Percentiles rank a stretch among this genome's conserved stretches.
phyloP scores from a whole-genome alignment of 2,113 vertebrate species.

The Microtus montanus region DNA sequence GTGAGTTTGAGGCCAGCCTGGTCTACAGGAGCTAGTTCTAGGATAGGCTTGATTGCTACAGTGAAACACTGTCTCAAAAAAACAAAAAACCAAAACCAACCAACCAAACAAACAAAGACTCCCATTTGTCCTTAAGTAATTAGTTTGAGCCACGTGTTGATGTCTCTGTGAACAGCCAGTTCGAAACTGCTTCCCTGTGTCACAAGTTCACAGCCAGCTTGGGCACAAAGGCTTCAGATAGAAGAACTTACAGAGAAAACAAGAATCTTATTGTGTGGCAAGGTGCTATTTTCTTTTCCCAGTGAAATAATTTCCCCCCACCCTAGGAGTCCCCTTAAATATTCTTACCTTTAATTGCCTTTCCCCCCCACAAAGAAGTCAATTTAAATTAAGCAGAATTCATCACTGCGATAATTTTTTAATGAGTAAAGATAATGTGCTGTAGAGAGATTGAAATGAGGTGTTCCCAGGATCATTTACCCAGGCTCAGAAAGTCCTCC shows the following conservation, averaged over 20 bases:
- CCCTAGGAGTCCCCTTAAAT: conserved; percentile 76
- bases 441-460: conserved; percentile 77
- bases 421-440: conserved; percentile 82
- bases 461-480: conserved; percentile 77
- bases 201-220: not conserved
- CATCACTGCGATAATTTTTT: conserved; percentile 82
- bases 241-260: conserved; percentile 23
- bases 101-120: not conserved
- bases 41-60: too few species aligned
- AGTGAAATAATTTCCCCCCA: conserved; percentile 60
- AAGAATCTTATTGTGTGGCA: conserved; percentile 19
- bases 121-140: not conserved
- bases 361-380: conserved; percentile 76
- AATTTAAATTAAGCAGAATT: conserved; percentile 82
- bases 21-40: too few species aligned
- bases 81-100: too few species aligned
- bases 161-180: not conserved
- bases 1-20: too few species aligned
- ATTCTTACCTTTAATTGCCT: conserved; percentile 80
- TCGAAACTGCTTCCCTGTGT: not conserved
- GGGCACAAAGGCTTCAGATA: not conserved
- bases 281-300: conserved; percentile 69
- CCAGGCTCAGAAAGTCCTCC: conserved; percentile 64
- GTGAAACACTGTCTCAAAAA: too few species aligned
- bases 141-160: not conserved